A percentile compares a stretch with the other conserved stretches of the same genome.
phyloP scores from a whole-genome alignment of 2,888 invertebrate genomes.

The Caenorhabditis drosophilae region DNA sequence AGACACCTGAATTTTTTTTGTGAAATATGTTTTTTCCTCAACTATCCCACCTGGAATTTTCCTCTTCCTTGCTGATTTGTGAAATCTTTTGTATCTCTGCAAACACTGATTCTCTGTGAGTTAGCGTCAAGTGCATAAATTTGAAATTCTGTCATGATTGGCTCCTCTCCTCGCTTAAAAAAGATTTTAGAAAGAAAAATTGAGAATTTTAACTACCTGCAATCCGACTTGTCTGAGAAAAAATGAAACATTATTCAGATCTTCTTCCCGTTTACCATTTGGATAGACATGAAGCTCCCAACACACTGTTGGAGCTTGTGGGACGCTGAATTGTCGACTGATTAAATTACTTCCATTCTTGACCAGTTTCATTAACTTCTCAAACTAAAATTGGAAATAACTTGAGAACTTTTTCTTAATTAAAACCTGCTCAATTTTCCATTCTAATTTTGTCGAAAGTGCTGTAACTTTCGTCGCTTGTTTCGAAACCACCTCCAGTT shows the following conservation, averaged over 20 bases:
- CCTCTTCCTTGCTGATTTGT: conserved; percentile 67
- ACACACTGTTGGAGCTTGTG: conserved; percentile 58
- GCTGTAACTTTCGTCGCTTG: conserved; percentile 62
- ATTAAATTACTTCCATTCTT: conserved; percentile 64
- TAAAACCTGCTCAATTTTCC: conserved; percentile 63
- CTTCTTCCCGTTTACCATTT: conserved; percentile 67
- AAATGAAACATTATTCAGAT: conserved; percentile 62
- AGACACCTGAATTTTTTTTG: conserved; percentile 34
- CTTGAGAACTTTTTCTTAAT: not conserved
- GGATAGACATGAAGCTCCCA: conserved; percentile 69
- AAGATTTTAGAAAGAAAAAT: conserved; percentile 3
- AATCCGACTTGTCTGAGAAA: conserved; percentile 64
- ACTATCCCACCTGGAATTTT: conserved; percentile 12
- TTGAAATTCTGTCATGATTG: conserved; percentile 68
- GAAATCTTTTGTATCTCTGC: conserved; percentile 67
- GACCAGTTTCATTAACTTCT: conserved; percentile 64
- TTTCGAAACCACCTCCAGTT: conserved; percentile 56
- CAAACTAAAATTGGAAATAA: conserved; percentile 50
- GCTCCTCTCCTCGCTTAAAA: conserved; percentile 61
- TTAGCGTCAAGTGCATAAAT: conserved; percentile 60
- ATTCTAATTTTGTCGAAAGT: conserved; percentile 61
- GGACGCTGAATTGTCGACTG: conserved; percentile 58
- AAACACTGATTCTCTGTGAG: conserved; percentile 58
- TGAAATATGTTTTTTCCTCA: not conserved
- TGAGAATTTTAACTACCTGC: too few relatives aligned